Evolutionary conservation across 2,113 vertebrate genomes (phyloP).

Genomic region (Himantopus leucocephalus): DNA sequence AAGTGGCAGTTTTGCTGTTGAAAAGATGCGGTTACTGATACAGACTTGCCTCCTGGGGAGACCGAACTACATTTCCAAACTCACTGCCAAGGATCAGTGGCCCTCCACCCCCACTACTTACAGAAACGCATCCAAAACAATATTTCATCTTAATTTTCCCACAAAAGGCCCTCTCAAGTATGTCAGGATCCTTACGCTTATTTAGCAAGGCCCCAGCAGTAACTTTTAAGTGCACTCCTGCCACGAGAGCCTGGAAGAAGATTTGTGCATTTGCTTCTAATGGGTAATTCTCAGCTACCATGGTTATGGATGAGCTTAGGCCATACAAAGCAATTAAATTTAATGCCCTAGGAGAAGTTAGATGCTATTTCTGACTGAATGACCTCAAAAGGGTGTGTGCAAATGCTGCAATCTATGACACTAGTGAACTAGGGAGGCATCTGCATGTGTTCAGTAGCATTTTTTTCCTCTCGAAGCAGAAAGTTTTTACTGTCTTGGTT

Average conservation of each 20-base stretch:
- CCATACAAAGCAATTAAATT: neutral
- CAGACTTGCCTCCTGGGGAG: neutral
- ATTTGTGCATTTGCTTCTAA: conserved; percentile 11
- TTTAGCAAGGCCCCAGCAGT: neutral
- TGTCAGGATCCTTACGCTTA: neutral
- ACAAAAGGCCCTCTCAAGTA: neutral
- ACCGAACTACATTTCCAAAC: neutral
- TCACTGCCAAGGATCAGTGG: neutral
- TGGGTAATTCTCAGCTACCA: neutral
- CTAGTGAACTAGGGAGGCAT: neutral
- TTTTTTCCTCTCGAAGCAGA: neutral
- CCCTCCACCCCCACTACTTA: neutral
- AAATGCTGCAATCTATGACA: neutral
- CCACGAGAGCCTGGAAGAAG: neutral
- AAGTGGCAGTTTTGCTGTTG: neutral
- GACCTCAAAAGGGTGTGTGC: conserved; percentile 9
- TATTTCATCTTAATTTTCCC: neutral
- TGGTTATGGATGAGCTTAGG: neutral
- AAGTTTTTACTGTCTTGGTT: neutral
- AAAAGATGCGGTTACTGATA: neutral
- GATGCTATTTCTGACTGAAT: conserved; percentile 40
- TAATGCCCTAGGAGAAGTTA: neutral
- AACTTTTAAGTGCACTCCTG: neutral
- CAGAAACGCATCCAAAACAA: neutral
- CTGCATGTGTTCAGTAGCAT: neutral